These are phyloP conservation scores for Ceyx melanurus DNA, from an alignment of 2,113 vertebrate species.

Conservation along the genomic window DNA sequence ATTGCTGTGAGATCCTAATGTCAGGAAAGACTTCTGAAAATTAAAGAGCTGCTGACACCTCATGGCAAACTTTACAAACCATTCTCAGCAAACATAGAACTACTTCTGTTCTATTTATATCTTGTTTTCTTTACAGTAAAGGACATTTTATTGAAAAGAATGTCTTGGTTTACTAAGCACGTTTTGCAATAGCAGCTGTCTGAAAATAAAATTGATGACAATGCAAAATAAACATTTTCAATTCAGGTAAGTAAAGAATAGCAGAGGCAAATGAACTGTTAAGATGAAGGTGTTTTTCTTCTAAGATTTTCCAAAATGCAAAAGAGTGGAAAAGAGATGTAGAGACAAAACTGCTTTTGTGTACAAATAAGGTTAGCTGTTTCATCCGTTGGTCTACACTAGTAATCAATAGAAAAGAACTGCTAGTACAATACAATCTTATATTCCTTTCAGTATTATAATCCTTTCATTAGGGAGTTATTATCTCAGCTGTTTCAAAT, in stretches of 20 bases:
- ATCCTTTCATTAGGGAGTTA: conserved; percentile 59
- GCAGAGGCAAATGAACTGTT: background rate
- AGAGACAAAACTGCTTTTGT: background rate
- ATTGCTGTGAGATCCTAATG: background rate
- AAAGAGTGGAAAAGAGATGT: background rate
- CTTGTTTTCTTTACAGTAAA: background rate
- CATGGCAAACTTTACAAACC: conserved; percentile 62
- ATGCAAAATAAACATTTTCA: background rate
- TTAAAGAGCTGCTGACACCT: conserved; percentile 72
- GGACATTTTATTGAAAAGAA: background rate
- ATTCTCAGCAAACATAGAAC: background rate
- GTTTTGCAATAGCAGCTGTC: background rate
- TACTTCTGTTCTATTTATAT: background rate
- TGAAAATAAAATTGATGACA: background rate
- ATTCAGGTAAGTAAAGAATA: background rate
- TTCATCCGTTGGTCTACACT: background rate
- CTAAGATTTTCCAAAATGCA: background rate
- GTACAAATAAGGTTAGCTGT: background rate
- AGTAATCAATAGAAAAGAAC: conserved; percentile 30
- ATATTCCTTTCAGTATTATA: conserved; percentile 47
- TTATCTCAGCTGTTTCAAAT: conserved; percentile 62
- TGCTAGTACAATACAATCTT: conserved; percentile 8
- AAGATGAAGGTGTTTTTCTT: background rate
- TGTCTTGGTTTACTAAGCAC: background rate
- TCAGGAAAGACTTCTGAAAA: conserved; percentile 57